Evolutionary conservation across 2,113 vertebrate species (phyloP).

Genomic region (Artemisiospiza belli): DNA sequence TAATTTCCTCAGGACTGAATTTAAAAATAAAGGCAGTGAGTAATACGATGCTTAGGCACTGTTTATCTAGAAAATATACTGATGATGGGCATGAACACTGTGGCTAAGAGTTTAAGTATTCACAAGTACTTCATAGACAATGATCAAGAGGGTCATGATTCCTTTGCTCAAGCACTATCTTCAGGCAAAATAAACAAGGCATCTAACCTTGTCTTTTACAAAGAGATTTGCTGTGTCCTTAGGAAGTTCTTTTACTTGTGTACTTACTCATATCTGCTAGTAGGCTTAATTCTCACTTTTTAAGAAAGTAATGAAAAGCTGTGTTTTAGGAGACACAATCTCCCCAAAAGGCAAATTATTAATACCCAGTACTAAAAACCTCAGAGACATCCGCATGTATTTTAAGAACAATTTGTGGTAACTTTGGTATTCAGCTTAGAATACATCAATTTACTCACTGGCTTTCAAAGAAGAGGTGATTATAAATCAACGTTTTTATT

Average conservation of each 20-base stretch:
- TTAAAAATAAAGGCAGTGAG: background rate
- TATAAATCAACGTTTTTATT: background rate
- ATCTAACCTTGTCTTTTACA: background rate
- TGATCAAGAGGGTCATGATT: background rate
- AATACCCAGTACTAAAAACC: background rate
- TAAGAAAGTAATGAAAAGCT: background rate
- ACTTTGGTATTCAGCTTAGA: background rate
- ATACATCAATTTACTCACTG: background rate
- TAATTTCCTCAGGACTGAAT: background rate
- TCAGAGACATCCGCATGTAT: background rate
- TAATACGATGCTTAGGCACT: background rate
- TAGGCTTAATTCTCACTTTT: background rate
- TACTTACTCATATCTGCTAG: background rate
- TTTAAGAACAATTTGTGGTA: background rate
- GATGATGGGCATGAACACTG: fast-evolving
- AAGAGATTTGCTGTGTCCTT: background rate
- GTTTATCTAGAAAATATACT: background rate
- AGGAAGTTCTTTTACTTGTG: background rate
- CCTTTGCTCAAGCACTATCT: background rate
- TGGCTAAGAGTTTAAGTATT: background rate
- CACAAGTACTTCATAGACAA: background rate
- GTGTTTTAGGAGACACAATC: background rate
- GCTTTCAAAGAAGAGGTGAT: background rate
- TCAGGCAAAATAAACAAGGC: background rate
- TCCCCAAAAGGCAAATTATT: background rate